Evolutionary conservation across 2,888 invertebrate genomes (phyloP), one percentile per base, ranked within the genome.

Genomic region (Cheiracanthium punctorium): DNA sequence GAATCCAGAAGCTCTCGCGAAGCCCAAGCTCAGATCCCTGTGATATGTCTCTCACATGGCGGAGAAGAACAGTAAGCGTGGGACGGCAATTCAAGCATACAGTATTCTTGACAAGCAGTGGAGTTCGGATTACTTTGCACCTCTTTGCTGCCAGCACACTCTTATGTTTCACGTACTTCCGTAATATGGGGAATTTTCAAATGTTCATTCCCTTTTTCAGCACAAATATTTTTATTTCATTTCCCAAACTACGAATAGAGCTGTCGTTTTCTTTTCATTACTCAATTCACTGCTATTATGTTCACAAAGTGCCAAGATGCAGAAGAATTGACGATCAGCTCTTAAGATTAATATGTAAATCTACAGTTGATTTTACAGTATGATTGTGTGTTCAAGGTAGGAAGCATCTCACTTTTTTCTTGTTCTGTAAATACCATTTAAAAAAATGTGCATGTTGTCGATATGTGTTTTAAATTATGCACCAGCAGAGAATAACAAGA

Each of bases 21-120:
- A 72, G 81, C 80, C 77, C 81, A 80, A 76, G 87, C 81, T 76
- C 87, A 87, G 87, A 87, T 87, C 87, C 81, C 87, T 87, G 87
- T 87, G 87, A 87, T 87, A 87, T 81, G 81, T 73, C 80, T 76
- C 74, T 77, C 80, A 81, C 81, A 81, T 65, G 87, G 77, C 48
- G 80, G 87, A 87, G 87, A 80, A 77, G 76, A 52, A 76, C 75
- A 77, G 67, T 84, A 76, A 76, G 67, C 52, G 65, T 76, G 48
- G n/a, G 10, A 48, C 7, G 14, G 67, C 58, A 71, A 65, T 24
- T 41, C 80, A 85, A 58, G 58, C 69, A 75, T 79, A 69, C 74
- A 80, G 86, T 86, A 86, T 86, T 84, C 77, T 79, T 86, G 80
- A 65, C 64, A 79, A 84, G 80, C 65, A 71, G 71, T 85, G 69